Percentiles rank a stretch among this genome's conserved stretches.
Evolutionary conservation across 2,888 invertebrate genomes (phyloP).

Genomic region (Ceramica pisi): DNA sequence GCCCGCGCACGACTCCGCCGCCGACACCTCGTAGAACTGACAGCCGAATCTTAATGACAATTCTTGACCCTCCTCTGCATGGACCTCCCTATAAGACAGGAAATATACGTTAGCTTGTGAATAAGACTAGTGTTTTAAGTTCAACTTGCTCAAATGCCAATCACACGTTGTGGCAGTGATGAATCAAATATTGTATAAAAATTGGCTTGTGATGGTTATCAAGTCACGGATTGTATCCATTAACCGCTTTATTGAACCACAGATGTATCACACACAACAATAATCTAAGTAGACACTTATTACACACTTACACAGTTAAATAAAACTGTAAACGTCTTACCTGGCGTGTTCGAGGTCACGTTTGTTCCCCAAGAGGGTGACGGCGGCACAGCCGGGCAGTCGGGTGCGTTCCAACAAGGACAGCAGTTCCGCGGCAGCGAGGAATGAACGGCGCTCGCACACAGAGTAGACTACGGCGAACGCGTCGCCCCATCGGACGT

Average conservation of each 20-base stretch:
- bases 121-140: not conserved
- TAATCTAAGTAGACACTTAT: not conserved
- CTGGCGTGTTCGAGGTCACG: constrained; percentile 95
- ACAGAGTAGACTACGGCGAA: constrained; percentile 96
- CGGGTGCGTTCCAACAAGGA: constrained; percentile 93
- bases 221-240: constrained; percentile 1
- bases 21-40: constrained; percentile 96
- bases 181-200: not conserved
- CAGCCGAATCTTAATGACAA: constrained; percentile 94
- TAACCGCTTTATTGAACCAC: not conserved
- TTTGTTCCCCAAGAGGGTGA: constrained; percentile 95
- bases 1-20: constrained; percentile 95
- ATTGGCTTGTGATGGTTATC: constrained; percentile 1
- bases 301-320: not conserved
- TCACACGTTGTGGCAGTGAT: constrained; percentile 18
- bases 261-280: not conserved
- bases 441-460: constrained; percentile 86
- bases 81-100: constrained; percentile 91
- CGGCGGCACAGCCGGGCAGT: constrained; percentile 94
- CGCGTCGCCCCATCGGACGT: constrained; percentile 95
- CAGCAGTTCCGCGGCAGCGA: constrained; percentile 93
- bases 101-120: not conserved
- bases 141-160: not conserved
- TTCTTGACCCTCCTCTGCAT: constrained; percentile 95
- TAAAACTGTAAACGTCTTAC: constrained; percentile 75